Evolutionary conservation across 2,888 invertebrate species (phyloP), one percentile per base, ranked within the genome.

Genomic region (Andrena camellia): DNA sequence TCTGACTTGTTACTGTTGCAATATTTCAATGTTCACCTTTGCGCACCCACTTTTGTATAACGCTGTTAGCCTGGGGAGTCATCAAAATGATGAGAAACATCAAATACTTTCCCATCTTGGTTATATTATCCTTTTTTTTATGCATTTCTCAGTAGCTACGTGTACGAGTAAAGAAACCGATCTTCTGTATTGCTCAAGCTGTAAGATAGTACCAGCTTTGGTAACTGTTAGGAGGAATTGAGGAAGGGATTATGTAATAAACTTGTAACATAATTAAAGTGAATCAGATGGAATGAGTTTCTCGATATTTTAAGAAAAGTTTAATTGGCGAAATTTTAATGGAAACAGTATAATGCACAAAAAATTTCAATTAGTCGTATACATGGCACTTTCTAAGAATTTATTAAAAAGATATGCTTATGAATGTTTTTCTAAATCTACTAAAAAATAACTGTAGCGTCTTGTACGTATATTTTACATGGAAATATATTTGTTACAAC

Each of bases 141-240:
- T 59, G 42, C 10, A 69, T 59, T 59, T 69, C n/a, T 33, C 60
- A 33, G 31, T 52, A 17, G 29, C 31, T 67, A 52, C 29, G 17
- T 26, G 5, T n/a, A n/a, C 35, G 42, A 42, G n/a, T 33, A 68
- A 68, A 68, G 52, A 68, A 54, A 59, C 26, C 42, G 23, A 23
- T 42, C 59, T 59, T 59, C 20, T 69, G 23, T 42, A 69, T 69
- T 54, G n/a, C 59, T 42, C 59, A 59, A 69, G 59, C 29, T 26
- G n/a, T 29, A 42, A 59, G 59, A 69, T 42, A 59, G 52, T 23
- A 29, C 54, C 33, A 68, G 54, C 42, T 69, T 59, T 26, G 29
- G 42, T 29, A 69, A 69, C 17, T 50, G 29, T 50, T 50, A 52
- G 50, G 17, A 66, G 29, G 17, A 50, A 62, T 33, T 31, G 29